A percentile compares a stretch with the other conserved stretches of the same genome.
Conservation (phyloP, 2,797 vertebrate species). For the Poeciliopsis turneri region DNA sequence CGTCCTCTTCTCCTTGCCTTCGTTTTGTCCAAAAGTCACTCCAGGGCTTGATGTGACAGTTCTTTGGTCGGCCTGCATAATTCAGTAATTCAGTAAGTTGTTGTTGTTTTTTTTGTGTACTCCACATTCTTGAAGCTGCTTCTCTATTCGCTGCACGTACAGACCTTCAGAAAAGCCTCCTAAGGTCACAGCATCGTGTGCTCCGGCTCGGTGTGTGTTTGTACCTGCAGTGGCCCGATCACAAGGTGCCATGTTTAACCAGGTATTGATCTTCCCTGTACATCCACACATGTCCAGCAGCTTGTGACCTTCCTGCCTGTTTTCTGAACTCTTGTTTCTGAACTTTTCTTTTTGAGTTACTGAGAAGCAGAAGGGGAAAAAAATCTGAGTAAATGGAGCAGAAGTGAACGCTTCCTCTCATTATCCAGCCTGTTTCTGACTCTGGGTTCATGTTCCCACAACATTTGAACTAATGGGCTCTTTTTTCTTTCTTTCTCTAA, state of each 20-base stretch:
- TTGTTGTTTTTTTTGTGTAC: no score
- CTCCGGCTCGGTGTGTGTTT: constrained; percentile 17
- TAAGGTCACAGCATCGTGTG: constrained; percentile 53
- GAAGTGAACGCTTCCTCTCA: constrained; percentile 63
- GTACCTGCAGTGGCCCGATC: constrained; percentile 40
- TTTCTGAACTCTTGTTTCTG: constrained; percentile 33
- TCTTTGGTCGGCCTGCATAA: constrained; percentile 69
- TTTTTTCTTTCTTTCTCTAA: background rate
- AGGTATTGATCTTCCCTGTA: constrained; percentile 54
- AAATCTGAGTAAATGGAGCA: constrained; percentile 63
- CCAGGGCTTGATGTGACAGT: constrained; percentile 40
- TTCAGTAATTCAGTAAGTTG: constrained; percentile 18
- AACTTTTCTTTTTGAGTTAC: constrained; percentile 23
- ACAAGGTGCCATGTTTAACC: constrained; percentile 56
- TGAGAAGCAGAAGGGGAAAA: constrained; percentile 35
- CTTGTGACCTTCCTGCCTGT: constrained; percentile 49
- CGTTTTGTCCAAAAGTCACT: constrained; percentile 57
- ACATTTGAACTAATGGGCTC: constrained; percentile 11
- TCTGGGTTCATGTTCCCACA: constrained; percentile 24
- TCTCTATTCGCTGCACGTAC: constrained; percentile 51
- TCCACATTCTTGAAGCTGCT: constrained; percentile 13
- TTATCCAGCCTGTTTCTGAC: constrained; percentile 47
- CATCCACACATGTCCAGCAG: constrained; percentile 24
- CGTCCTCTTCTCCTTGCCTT: constrained; percentile 7
- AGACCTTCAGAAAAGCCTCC: constrained; percentile 56